phyloP scores from a whole-genome alignment of 1,140 invertebrate genomes.

The Homalodisca vitripennis region DNA sequence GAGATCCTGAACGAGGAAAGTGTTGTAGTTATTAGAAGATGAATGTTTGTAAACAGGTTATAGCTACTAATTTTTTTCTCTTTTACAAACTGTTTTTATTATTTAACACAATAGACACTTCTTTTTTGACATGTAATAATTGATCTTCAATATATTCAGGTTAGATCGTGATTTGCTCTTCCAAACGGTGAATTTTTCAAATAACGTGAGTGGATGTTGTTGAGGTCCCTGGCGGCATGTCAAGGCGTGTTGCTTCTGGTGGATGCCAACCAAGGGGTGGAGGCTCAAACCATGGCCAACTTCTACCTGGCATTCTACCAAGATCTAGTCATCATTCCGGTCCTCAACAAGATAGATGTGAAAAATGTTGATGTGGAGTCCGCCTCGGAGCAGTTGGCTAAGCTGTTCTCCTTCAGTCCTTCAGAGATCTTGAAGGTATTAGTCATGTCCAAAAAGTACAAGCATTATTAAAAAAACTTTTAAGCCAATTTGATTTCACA shows the following conservation, averaged over 20 bases:
- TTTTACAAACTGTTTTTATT: too few relatives aligned
- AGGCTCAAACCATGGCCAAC: conserved; percentile 98
- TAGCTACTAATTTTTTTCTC: too few relatives aligned
- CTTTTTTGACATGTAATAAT: too few relatives aligned
- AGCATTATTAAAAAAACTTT: too few relatives aligned
- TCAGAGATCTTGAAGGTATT: conserved; percentile 66
- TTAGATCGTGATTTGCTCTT: too few relatives aligned
- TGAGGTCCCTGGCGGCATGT: conserved; percentile 82
- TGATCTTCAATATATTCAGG: too few relatives aligned
- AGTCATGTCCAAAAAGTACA: too few relatives aligned
- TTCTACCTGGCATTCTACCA: conserved; percentile 88
- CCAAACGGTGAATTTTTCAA: conserved; percentile 77
- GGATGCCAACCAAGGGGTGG: conserved; percentile 95
- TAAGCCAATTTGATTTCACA: too few relatives aligned
- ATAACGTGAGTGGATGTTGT: conserved; percentile 33
- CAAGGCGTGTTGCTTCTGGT: conserved; percentile 94
- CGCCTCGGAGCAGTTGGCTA: conserved; percentile 75
- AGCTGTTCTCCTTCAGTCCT: conserved; percentile 79
- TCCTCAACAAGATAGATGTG: conserved; percentile 96
- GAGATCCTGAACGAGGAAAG: too few relatives aligned
- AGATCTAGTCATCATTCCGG: conserved; percentile 84
- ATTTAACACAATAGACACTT: too few relatives aligned
- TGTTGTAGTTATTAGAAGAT: too few relatives aligned
- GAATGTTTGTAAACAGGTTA: too few relatives aligned
- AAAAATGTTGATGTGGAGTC: conserved; percentile 83